These are phyloP conservation scores for Eurystomus gularis DNA, from an alignment of 2,113 vertebrate genomes.

Conservation along the genomic window DNA sequence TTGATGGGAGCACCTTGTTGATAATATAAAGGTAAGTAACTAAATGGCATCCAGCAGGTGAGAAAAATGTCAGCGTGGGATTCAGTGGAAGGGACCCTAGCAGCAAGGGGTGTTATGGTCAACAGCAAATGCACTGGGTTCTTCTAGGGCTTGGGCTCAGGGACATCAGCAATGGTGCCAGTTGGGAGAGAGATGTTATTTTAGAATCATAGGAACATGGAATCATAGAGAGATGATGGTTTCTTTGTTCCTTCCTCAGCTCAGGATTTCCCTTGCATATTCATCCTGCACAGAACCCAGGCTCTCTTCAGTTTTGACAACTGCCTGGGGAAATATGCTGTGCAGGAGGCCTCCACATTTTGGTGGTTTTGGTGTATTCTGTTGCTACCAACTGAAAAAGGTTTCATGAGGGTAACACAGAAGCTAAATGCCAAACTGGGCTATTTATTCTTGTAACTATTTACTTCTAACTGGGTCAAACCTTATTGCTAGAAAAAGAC, in stretches of 20 bases:
- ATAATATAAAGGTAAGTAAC: neutral
- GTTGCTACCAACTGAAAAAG: neutral
- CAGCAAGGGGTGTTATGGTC: neutral
- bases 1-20: neutral
- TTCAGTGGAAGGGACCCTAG: neutral
- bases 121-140: neutral
- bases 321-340: fast-evolving
- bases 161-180: neutral
- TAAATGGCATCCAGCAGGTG: neutral
- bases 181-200: fast-evolving
- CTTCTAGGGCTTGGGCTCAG: neutral
- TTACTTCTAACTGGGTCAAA: neutral
- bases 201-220: too few species aligned
- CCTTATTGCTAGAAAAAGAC: neutral
- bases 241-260: constrained; percentile 1
- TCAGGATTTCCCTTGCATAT: neutral
- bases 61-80: neutral
- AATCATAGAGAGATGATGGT: too few species aligned
- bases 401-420: neutral
- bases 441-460: neutral
- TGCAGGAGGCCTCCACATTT: neutral
- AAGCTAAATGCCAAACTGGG: neutral
- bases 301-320: neutral
- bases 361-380: neutral
- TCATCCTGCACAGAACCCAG: neutral